These are phyloP conservation scores for Pseudopipra pipra DNA, from an alignment of 2,113 vertebrate genomes.

Conservation along the genomic window DNA sequence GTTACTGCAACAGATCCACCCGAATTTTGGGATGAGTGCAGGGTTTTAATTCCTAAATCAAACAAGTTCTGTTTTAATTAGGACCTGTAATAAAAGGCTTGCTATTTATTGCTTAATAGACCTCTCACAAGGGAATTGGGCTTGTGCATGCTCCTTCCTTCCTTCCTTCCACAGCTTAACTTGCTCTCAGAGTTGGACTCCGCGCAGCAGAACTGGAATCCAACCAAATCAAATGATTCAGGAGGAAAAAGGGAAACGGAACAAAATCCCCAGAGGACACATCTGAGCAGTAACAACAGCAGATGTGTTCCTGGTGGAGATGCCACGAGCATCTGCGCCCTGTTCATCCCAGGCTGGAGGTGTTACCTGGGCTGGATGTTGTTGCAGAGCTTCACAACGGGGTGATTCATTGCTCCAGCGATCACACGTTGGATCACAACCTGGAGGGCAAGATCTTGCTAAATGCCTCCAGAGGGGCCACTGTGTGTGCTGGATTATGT, in stretches of 20 bases:
- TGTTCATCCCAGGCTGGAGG: neutral
- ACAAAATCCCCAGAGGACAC: neutral
- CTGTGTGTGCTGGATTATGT: neutral
- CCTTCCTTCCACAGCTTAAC: constrained; percentile 16
- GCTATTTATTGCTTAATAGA: constrained; percentile 21
- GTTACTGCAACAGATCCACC: neutral
- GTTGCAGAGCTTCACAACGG: neutral
- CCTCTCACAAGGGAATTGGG: neutral
- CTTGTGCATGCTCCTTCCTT: neutral
- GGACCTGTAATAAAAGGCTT: neutral
- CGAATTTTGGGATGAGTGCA: neutral
- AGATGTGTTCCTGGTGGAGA: neutral
- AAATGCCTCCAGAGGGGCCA: neutral
- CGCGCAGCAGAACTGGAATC: neutral
- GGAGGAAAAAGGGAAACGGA: constrained; percentile 3
- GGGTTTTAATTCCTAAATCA: neutral
- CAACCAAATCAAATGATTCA: constrained; percentile 23
- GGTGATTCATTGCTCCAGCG: neutral
- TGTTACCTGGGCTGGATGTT: neutral
- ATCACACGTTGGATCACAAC: neutral
- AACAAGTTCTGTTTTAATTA: neutral
- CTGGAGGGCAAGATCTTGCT: neutral
- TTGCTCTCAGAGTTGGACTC: constrained; percentile 28
- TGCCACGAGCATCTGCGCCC: neutral
- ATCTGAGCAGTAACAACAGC: neutral